phyloP scores from a whole-genome alignment of 2,888 invertebrate genomes.

The Selenia dentaria region DNA sequence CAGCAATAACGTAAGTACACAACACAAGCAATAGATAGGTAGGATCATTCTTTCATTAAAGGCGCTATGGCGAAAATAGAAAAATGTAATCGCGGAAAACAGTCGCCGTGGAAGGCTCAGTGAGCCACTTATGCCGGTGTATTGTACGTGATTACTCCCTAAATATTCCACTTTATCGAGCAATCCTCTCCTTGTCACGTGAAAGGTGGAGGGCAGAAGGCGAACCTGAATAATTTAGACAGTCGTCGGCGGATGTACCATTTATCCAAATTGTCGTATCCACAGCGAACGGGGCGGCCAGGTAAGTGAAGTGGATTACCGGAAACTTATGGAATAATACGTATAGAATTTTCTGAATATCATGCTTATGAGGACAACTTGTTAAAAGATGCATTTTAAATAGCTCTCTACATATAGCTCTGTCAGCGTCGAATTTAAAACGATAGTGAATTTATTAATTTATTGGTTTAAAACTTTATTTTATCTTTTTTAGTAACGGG shows the following conservation, averaged over 20 bases:
- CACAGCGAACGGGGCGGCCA: conserved; percentile 32
- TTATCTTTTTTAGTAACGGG: too few relatives aligned
- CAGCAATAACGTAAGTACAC: too few relatives aligned
- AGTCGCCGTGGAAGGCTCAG: conserved; percentile 37
- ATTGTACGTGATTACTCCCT: conserved; percentile 75
- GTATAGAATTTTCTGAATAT: too few relatives aligned
- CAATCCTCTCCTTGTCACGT: conserved; percentile 73
- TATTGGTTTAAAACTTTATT: too few relatives aligned
- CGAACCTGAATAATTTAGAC: conserved; percentile 72
- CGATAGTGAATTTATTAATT: too few relatives aligned
- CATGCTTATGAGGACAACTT: too few relatives aligned
- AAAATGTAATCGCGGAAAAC: conserved; percentile 52
- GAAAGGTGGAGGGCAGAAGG: conserved; percentile 65
- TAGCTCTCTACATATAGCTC: too few relatives aligned
- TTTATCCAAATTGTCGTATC: conserved; percentile 79
- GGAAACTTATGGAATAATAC: too few relatives aligned
- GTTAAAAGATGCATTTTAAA: too few relatives aligned
- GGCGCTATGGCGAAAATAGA: conserved; percentile 51
- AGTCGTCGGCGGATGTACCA: conserved; percentile 69
- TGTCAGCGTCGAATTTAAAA: too few relatives aligned
- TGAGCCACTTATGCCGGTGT: conserved; percentile 54
- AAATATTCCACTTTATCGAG: conserved; percentile 79
- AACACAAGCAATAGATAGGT: too few relatives aligned
- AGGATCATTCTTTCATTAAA: conserved; percentile 47
- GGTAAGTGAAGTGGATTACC: not conserved